Conservation (phyloP, 2,113 vertebrate species). For the Bos javanicus region DNA sequence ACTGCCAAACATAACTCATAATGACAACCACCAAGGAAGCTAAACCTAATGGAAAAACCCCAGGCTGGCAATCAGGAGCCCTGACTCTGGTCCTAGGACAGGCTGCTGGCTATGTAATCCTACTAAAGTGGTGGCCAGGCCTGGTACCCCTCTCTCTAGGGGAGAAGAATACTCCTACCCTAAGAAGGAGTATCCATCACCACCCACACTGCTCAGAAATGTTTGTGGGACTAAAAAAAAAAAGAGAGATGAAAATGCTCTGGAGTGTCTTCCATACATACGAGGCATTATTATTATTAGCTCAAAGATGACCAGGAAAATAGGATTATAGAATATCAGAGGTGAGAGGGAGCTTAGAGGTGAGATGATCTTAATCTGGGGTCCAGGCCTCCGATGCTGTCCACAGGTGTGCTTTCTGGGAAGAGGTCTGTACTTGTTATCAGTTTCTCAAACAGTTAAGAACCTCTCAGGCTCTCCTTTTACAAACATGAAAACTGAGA, state of each 20-base stretch:
- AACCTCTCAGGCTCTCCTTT: neutral
- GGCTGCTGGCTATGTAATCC: neutral
- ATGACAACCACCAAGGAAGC: conserved; percentile 27
- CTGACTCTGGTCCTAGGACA: neutral
- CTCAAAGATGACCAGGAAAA: neutral
- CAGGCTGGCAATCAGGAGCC: neutral
- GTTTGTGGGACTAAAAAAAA: neutral
- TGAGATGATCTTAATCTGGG: neutral
- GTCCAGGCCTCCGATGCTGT: neutral
- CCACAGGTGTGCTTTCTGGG: neutral
- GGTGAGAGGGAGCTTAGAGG: neutral
- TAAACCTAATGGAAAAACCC: conserved; percentile 51
- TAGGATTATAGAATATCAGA: neutral
- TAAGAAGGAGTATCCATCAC: neutral
- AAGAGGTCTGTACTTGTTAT: neutral
- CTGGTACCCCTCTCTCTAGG: neutral
- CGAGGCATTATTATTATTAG: neutral
- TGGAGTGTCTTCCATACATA: neutral
- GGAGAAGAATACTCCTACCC: neutral
- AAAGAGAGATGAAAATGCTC: neutral
- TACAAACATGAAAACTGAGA: conserved; percentile 3
- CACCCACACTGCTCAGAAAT: neutral
- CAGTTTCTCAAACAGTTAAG: neutral
- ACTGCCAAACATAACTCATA: conserved; percentile 15
- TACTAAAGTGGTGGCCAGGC: neutral